phyloP scores from a whole-genome alignment of 2,113 vertebrate genomes.

The Anser cygnoides region DNA sequence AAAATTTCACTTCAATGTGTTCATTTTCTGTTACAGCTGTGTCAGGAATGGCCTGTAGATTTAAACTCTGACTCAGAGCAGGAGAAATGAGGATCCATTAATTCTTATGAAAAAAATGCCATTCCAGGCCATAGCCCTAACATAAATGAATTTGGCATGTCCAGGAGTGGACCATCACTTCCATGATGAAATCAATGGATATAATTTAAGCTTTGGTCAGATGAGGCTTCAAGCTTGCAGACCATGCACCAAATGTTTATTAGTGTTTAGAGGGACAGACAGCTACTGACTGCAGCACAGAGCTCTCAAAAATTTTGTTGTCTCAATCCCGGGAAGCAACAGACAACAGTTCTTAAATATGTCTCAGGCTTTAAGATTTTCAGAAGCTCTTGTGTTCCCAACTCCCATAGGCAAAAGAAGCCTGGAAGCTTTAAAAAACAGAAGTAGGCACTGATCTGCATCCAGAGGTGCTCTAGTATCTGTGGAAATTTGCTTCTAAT shows the following conservation, averaged over 20 bases:
- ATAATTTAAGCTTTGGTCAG: constrained; percentile 22
- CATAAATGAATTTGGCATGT: constrained; percentile 15
- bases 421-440: background rate
- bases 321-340: background rate
- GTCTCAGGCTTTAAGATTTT: background rate
- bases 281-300: background rate
- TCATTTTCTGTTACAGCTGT: constrained; percentile 43
- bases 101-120: constrained; percentile 5
- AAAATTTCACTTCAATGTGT: constrained; percentile 20
- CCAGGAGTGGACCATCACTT: background rate
- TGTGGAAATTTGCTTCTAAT: background rate
- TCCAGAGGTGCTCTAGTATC: background rate
- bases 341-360: background rate
- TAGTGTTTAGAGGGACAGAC: background rate
- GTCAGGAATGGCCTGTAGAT: constrained; percentile 9
- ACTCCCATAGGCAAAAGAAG: background rate
- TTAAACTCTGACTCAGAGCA: constrained; percentile 25
- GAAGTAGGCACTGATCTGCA: background rate
- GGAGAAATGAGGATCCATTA: constrained; percentile 13
- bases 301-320: background rate
- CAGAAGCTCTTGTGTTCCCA: background rate
- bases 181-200: constrained; percentile 7
- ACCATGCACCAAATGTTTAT: background rate
- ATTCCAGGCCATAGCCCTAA: background rate
- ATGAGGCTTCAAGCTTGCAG: constrained; percentile 42